A percentile compares a stretch with the other conserved stretches of the same genome.
These are phyloP conservation scores for Drosophila pachea DNA, from an alignment of 1,140 invertebrate species.

Conservation along the genomic window DNA sequence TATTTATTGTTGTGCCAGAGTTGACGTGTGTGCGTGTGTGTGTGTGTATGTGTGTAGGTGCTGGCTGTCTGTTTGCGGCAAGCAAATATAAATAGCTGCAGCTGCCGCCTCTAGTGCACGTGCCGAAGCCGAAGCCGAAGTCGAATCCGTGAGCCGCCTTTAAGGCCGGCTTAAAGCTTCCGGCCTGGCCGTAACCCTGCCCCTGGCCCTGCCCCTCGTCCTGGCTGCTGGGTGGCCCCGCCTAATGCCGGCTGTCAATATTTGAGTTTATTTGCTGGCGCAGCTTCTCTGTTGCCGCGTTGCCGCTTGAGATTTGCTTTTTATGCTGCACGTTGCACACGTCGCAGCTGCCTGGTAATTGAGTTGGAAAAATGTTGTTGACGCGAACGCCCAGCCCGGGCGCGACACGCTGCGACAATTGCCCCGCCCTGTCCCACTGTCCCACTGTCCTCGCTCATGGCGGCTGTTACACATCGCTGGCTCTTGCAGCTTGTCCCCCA, in stretches of 20 bases:
- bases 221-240: neutral
- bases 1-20: slow-evolving; percentile 65
- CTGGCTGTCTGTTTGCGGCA: slow-evolving; percentile 60
- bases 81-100: slow-evolving; percentile 58
- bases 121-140: slow-evolving; percentile 21
- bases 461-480: slow-evolving; percentile 42
- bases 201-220: neutral
- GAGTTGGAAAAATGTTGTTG: slow-evolving; percentile 77
- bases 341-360: slow-evolving; percentile 67
- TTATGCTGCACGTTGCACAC: slow-evolving; percentile 54
- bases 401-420: slow-evolving; percentile 71
- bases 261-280: slow-evolving; percentile 41
- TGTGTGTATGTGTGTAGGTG: slow-evolving; percentile 17
- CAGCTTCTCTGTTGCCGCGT: slow-evolving; percentile 13
- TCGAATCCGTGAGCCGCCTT: neutral
- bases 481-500: slow-evolving; percentile 16
- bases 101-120: slow-evolving; percentile 30
- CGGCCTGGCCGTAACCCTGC: neutral
- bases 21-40: slow-evolving; percentile 41
- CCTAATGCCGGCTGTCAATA: slow-evolving; percentile 54
- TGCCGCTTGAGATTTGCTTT: slow-evolving; percentile 64
- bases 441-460: slow-evolving; percentile 21
- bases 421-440: slow-evolving; percentile 17
- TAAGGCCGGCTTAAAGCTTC: slow-evolving; percentile 27
- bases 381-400: slow-evolving; percentile 45